Percentiles rank a stretch among this genome's conserved stretches.
Conservation (phyloP, 2,113 vertebrate species). For the Thinocorus orbignyianus region DNA sequence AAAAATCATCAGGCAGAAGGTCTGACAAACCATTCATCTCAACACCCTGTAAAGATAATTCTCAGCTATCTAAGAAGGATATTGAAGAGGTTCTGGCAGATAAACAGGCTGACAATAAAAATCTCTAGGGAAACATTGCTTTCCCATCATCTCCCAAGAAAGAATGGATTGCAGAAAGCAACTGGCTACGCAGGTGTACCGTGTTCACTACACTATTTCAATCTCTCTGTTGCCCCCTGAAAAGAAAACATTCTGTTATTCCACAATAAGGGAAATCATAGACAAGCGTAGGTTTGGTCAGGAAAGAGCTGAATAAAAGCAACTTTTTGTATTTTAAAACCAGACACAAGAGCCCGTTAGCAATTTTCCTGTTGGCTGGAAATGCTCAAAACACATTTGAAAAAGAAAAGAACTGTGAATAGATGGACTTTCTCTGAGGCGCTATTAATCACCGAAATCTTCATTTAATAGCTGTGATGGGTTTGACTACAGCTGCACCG, state of each 20-base stretch:
- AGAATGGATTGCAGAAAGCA: slow-evolving; percentile 22
- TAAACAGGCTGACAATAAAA: slow-evolving; percentile 55
- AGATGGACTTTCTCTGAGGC: background rate
- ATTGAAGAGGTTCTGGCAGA: slow-evolving; percentile 52
- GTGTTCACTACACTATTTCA: background rate
- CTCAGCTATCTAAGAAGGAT: background rate
- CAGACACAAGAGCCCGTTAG: background rate
- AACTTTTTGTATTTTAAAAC: background rate
- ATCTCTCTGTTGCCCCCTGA: background rate
- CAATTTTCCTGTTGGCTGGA: background rate
- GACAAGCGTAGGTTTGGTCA: background rate
- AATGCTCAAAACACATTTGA: background rate
- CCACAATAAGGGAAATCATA: background rate
- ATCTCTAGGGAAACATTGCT: slow-evolving; percentile 29
- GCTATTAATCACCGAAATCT: background rate
- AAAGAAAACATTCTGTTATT: background rate
- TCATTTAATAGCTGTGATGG: background rate
- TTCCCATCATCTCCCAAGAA: slow-evolving; percentile 54
- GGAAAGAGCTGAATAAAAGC: background rate
- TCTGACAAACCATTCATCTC: slow-evolving; percentile 46
- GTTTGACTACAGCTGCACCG: background rate
- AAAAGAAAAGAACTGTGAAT: background rate
- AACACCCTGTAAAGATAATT: slow-evolving; percentile 31
- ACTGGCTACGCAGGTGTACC: background rate
- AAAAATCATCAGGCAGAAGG: background rate